phyloP scores from a whole-genome alignment of 2,797 vertebrate species.

The Acanthurus leucopareius region DNA sequence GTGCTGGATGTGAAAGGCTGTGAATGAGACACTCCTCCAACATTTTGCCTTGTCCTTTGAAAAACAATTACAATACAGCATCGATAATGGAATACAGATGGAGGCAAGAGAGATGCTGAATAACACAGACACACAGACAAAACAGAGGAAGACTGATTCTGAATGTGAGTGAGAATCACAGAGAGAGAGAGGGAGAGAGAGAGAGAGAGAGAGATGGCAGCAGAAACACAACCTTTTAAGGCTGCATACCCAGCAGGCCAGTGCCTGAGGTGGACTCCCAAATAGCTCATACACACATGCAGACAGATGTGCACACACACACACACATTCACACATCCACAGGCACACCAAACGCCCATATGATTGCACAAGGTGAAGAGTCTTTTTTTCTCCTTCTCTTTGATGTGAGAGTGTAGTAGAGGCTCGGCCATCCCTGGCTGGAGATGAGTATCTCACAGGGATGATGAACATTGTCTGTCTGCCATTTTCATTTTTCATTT shows the following conservation, averaged over 20 bases:
- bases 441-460: constrained; percentile 66
- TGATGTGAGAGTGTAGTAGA: constrained; percentile 58
- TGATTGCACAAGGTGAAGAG: constrained; percentile 71
- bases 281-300: constrained; percentile 81
- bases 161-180: constrained; percentile 23
- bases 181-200: constrained; percentile 37
- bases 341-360: constrained; percentile 52
- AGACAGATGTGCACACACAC: constrained; percentile 62
- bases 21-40: constrained; percentile 59
- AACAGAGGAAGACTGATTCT: constrained; percentile 50
- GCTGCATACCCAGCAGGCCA: constrained; percentile 83
- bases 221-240: constrained; percentile 88
- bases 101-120: constrained; percentile 45
- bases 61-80: constrained; percentile 67
- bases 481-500: constrained; percentile 66
- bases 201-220: constrained; percentile 64
- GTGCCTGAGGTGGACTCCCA: constrained; percentile 82
- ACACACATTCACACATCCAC: constrained; percentile 48
- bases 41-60: constrained; percentile 55
- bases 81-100: constrained; percentile 65
- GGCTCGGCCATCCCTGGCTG: constrained; percentile 52
- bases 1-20: constrained; percentile 63
- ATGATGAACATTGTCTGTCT: constrained; percentile 65
- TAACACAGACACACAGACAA: constrained; percentile 53
- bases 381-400: constrained; percentile 43